Conservation (phyloP, 2,113 vertebrate genomes). For the Heliornis fulica region DNA sequence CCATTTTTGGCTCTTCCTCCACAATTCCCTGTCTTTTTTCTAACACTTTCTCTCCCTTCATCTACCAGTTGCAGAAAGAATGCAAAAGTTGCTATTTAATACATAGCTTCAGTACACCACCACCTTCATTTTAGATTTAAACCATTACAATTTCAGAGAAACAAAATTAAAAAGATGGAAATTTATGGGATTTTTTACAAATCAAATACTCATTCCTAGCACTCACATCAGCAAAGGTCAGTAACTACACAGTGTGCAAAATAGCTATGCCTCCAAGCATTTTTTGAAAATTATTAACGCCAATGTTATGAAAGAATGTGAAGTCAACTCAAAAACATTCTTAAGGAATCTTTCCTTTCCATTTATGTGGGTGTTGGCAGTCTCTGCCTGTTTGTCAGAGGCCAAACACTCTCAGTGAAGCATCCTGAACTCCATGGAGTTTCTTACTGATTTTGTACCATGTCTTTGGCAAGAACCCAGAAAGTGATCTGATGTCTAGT, state of each 20-base stretch:
- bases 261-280: neutral
- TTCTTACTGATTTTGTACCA: neutral
- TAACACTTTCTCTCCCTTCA: neutral
- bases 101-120: neutral
- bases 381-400: neutral
- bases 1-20: neutral
- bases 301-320: neutral
- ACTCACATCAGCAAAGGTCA: neutral
- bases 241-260: neutral
- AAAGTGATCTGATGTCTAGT: neutral
- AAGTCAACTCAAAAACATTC: neutral
- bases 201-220: neutral
- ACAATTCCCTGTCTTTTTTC: neutral
- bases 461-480: neutral
- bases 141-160: neutral
- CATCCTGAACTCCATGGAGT: neutral
- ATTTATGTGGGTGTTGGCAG: neutral
- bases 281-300: neutral
- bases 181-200: neutral
- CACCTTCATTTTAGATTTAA: neutral
- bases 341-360: neutral
- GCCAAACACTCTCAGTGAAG: neutral
- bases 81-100: neutral
- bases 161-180: neutral
- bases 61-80: neutral